These are phyloP conservation scores for Amorpha juglandis DNA, from an alignment of 2,888 invertebrate species.

Conservation along the genomic window DNA sequence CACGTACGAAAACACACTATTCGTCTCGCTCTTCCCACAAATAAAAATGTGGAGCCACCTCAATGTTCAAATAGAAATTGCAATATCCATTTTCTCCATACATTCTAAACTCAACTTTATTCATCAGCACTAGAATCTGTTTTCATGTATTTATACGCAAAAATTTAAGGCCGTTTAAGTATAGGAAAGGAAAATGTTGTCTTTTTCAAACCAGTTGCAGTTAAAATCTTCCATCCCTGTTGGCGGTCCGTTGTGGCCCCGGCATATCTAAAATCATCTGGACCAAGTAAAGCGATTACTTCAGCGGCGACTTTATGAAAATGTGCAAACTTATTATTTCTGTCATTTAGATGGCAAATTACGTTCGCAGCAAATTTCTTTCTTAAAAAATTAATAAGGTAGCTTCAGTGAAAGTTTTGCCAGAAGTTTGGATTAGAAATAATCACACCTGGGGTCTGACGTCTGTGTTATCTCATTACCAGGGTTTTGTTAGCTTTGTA, in stretches of 20 bases:
- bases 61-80: constrained; percentile 78
- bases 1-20: constrained; percentile 46
- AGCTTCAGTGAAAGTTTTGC: constrained; percentile 21
- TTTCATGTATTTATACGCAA: constrained; percentile 39
- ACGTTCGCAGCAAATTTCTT: constrained; percentile 46
- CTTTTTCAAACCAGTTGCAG: constrained; percentile 82
- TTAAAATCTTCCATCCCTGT: constrained; percentile 79
- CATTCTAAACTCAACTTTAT: constrained; percentile 57
- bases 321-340: constrained; percentile 75
- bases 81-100: constrained; percentile 64
- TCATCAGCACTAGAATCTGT: constrained; percentile 42
- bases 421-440: constrained; percentile 34
- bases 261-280: constrained; percentile 80
- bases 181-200: constrained; percentile 72
- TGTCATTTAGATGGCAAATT: constrained; percentile 59
- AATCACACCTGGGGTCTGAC: constrained; percentile 27
- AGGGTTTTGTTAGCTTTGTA: not conserved
- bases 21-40: constrained; percentile 72
- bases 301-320: constrained; percentile 71
- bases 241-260: constrained; percentile 64
- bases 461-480: constrained; percentile 10
- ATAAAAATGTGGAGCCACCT: constrained; percentile 82
- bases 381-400: constrained; percentile 37
- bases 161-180: constrained; percentile 57
- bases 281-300: constrained; percentile 80